phyloP scores from a whole-genome alignment of 2,888 invertebrate genomes.

The Synanthedon tipuliformis region DNA sequence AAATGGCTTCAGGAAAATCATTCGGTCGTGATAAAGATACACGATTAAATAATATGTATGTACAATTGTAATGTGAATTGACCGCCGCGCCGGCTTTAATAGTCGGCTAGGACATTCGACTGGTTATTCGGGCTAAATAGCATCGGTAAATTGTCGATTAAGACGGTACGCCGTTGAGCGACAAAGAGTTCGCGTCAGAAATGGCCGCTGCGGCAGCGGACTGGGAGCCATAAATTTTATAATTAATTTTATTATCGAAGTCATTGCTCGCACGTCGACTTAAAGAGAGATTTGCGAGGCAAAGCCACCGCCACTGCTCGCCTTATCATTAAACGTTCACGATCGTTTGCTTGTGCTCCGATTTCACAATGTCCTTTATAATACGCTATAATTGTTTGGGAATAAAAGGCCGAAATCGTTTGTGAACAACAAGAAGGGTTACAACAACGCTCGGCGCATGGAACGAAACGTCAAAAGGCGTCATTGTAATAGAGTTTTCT shows the following conservation, averaged over 20 bases:
- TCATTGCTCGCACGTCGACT: conserved; percentile 54
- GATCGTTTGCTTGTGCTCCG: conserved; percentile 33
- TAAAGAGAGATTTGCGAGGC: conserved; percentile 54
- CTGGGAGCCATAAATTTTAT: conserved; percentile 46
- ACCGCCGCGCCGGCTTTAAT: conserved; percentile 29
- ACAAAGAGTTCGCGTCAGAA: conserved; percentile 38
- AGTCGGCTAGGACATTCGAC: conserved; percentile 24
- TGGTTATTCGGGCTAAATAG: conserved; percentile 30
- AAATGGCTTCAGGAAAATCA: background rate
- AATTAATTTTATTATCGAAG: conserved; percentile 60
- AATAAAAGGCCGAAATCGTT: conserved; percentile 32
- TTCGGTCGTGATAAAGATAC: background rate
- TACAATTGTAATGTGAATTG: conserved; percentile 33
- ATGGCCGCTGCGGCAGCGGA: conserved; percentile 24
- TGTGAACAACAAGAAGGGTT: conserved; percentile 24
- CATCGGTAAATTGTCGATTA: conserved; percentile 52
- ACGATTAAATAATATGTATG: conserved; percentile 27
- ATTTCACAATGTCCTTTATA: conserved; percentile 41
- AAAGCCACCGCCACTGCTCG: conserved; percentile 44
- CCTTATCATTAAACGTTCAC: conserved; percentile 57
- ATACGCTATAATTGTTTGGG: conserved; percentile 49
- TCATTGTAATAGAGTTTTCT: conserved; percentile 59
- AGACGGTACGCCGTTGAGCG: conserved; percentile 43
- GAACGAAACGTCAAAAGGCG: conserved; percentile 44
- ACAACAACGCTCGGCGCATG: conserved; percentile 22